Base-by-base conservation (phyloP, 2,888 invertebrate species). In the Diaperis boleti region DNA sequence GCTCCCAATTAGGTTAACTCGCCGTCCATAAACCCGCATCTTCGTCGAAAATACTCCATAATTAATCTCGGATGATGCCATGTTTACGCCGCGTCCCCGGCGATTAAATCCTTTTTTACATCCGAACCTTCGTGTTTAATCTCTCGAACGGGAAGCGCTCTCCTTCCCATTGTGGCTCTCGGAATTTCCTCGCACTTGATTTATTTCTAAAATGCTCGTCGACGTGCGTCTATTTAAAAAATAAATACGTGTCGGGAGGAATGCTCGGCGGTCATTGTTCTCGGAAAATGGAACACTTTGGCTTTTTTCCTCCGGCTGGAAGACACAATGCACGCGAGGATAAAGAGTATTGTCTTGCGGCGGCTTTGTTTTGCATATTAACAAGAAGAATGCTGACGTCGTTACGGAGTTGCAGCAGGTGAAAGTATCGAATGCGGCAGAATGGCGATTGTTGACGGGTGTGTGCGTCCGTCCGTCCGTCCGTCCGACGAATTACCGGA, bases 161-260 rank as follows among this genome's bases (percentile, higher is more conserved):
- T 42, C 35, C 57, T 59, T 52, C 18, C 45, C 37, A 55, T 61
- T 61, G 61, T 61, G 35, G 50, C 57, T 62, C 57, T 62, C 52
- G 59, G 59, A 59, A 63, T 52, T 54, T 63, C n/a, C n/a, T 59
- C 41, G 45, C 54, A 44, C 54, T 59, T 59, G 59, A 63, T 59
- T 63, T 63, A 54, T 39, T 63, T 59, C 14, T 35, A 62, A 62
- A 49, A 57, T 39, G 22, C 35, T 5, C 33, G 35, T 5, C 20
- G 26, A 22, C 11, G n/a, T 57, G 14, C 45, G 18, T 15, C 15
- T 15, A 18, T 42, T 56, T 39, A 31, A 39, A 52, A 39, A 39
- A 39, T 7, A 20, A 33, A 22, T 20, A 14, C 7, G 10, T 7
- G 13, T 44, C 6, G 26, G 14, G 29, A 15, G 14, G 37, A 42